Evolutionary conservation across 2,888 invertebrate species (phyloP), one percentile per base, ranked within the genome.

Genomic region (Polydrusus tereticollis): DNA sequence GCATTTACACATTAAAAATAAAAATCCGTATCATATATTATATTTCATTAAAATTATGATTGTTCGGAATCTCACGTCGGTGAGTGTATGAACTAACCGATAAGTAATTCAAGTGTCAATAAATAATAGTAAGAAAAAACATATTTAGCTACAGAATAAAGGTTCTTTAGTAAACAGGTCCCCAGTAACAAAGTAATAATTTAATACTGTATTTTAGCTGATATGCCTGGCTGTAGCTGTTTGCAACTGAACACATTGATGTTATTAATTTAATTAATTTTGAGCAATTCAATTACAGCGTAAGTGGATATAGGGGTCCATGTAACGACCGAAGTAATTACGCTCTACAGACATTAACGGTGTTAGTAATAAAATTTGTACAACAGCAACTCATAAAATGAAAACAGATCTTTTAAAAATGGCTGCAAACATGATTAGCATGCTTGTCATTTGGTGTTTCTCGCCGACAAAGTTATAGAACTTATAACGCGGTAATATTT

Each of bases 261-360:
- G 21, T 21, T 59, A 23, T 23, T 38, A 43, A 59, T 41, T 59
- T 41, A 59, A 59, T 59, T 41, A 59, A 59, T 59, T 59, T 23
- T 12, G 16, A 20, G 59, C 41, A 41, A 41, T 23, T 41, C 43
- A 20, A 41, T 59, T 59, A 59, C 14, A 21, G 23, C 23, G 21
- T 23, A 41, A 50, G 41, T 41, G 41, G 36, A 38, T 59, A 38
- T 59, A 23, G 43, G 41, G 21, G 14, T 38, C 10, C 43, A 41
- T 41, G 23, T 59, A 41, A 59, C 59, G 59, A 41, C 59, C 16
- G 43, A 59, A 41, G 43, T 41, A 41, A 59, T 59, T 59, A 59
- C 14, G 59, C 59, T 21, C 23, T 0, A 43, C 59, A 23, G 10
- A 14, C 41, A 23, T 14, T 59, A 41, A 41, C 16, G 21, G 20